Conservation (phyloP, 2,888 invertebrate species). For the Leucophenga montana region DNA sequence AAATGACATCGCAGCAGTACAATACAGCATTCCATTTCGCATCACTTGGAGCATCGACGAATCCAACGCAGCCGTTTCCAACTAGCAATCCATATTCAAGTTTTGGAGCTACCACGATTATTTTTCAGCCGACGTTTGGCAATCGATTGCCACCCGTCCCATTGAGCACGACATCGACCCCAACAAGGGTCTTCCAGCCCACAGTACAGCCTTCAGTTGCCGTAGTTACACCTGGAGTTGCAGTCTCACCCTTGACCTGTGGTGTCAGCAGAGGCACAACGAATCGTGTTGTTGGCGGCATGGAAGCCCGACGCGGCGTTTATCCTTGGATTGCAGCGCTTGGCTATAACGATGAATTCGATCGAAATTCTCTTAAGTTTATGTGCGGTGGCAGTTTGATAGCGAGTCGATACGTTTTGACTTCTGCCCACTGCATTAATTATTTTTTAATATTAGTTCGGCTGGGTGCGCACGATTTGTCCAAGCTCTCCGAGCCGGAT, state of each 20-base stretch:
- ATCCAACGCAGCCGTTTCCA: background rate
- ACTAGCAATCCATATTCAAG: too few species aligned
- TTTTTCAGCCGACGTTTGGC: background rate
- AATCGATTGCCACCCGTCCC: background rate
- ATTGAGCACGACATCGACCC: constrained; percentile 11
- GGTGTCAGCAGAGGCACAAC: constrained; percentile 73
- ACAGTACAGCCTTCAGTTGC: constrained; percentile 41
- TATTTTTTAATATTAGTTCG: constrained; percentile 76
- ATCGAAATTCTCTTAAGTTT: constrained; percentile 74
- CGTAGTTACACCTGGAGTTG: too few species aligned
- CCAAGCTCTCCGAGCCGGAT: constrained; percentile 74
- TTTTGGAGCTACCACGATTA: background rate
- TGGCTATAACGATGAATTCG: constrained; percentile 74
- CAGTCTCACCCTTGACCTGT: constrained; percentile 68
- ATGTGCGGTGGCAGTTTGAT: constrained; percentile 86
- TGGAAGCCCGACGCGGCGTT: constrained; percentile 73
- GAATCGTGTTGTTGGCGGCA: constrained; percentile 77
- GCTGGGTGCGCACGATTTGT: constrained; percentile 84
- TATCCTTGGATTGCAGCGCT: constrained; percentile 91
- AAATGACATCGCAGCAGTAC: constrained; percentile 50
- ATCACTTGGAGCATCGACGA: constrained; percentile 36
- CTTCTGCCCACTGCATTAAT: constrained; percentile 77
- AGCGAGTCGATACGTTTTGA: constrained; percentile 80
- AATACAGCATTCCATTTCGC: constrained; percentile 50
- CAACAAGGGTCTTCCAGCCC: constrained; percentile 48